Conservation (phyloP, 2,113 vertebrate genomes). For the Hippolais icterina region DNA sequence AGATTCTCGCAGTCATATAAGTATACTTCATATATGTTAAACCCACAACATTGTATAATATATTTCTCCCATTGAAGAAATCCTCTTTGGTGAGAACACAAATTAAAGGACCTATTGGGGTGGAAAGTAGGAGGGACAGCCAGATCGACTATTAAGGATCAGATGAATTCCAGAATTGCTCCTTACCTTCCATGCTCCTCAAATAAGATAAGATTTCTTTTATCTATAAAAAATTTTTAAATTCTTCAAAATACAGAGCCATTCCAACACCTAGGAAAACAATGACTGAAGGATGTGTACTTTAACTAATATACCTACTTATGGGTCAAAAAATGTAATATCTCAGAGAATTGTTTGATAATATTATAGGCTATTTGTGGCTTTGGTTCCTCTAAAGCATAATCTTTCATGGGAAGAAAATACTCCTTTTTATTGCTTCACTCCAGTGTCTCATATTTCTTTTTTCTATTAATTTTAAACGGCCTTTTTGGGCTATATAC, state of each 20-base stretch:
- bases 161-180: neutral
- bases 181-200: neutral
- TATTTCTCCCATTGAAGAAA: neutral
- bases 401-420: neutral
- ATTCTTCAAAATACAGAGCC: neutral
- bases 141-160: rapidly evolving
- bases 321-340: neutral
- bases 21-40: neutral
- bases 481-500: neutral
- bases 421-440: neutral
- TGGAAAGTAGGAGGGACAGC: neutral
- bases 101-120: neutral
- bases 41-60: neutral
- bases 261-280: neutral
- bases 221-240: neutral
- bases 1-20: neutral
- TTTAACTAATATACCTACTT: neutral
- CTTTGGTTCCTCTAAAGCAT: neutral
- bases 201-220: neutral
- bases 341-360: neutral
- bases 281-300: neutral
- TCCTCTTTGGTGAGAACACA: neutral
- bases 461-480: neutral
- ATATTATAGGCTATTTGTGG: neutral
- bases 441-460: neutral